Base-by-base conservation (phyloP, 2,888 invertebrate genomes). In the Psococerastis gibbosa region DNA sequence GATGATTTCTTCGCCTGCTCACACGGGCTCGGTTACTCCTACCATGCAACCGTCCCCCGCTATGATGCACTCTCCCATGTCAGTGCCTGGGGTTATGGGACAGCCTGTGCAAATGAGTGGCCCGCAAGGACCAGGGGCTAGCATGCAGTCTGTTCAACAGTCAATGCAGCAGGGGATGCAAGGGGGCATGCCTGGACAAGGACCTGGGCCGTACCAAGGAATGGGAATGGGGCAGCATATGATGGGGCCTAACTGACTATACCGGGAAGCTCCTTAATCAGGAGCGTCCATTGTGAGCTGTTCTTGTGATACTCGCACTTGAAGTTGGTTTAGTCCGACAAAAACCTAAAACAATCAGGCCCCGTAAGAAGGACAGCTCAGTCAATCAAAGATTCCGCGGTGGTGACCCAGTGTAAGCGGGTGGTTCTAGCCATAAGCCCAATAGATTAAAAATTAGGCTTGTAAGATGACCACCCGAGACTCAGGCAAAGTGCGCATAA, bases 231-330 rank as follows among this genome's bases (percentile, higher is more conserved):
- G 43, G 4, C 53, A 52, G 32, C 52, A 50, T 32, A 52, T 53
- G 52, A 53, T 53, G 53, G 53, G 52, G 18, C 51, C 54, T 35
- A 51, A 52, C 48, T 52, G 49, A 52, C 22, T n/a, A n/a, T n/a
- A n/a, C n/a, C n/a, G n/a, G n/a, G n/a, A n/a, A n/a, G n/a, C n/a
- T n/a, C n/a, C n/a, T n/a, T n/a, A n/a, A n/a, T n/a, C n/a, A n/a
- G n/a, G n/a, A n/a, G n/a, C n/a, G n/a, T n/a, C n/a, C n/a, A n/a
- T n/a, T n/a, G n/a, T n/a, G n/a, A n/a, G n/a, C n/a, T n/a, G n/a
- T n/a, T n/a, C n/a, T n/a, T n/a, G n/a, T n/a, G n/a, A n/a, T n/a
- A n/a, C n/a, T n/a, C n/a, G n/a, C n/a, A n/a, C n/a, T n/a, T n/a
- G n/a, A n/a, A n/a, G n/a, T n/a, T n/a, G n/a, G n/a, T n/a, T n/a